These are phyloP conservation scores for Hermodice carunculata DNA, from an alignment of 2,888 invertebrate species.

Conservation along the genomic window DNA sequence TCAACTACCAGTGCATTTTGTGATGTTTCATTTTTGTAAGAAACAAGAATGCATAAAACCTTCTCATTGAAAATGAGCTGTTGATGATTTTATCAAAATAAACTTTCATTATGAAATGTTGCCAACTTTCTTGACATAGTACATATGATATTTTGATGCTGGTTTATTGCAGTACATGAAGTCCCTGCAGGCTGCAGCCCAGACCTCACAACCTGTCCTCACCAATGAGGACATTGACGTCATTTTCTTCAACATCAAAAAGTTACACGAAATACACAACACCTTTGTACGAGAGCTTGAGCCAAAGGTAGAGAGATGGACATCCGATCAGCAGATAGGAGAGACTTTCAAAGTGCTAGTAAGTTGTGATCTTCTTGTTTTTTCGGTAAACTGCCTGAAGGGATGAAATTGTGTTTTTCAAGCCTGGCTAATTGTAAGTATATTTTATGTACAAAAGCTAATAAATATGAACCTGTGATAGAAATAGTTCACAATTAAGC, in stretches of 20 bases:
- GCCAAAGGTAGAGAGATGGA: constrained; percentile 55
- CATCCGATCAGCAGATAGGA: constrained; percentile 78
- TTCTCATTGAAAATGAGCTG: too few species aligned
- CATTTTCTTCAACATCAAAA: constrained; percentile 94
- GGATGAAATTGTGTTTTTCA: too few species aligned
- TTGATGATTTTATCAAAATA: not conserved
- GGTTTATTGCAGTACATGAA: constrained; percentile 84
- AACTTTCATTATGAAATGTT: not conserved
- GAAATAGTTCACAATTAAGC: too few species aligned
- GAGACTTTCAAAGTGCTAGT: constrained; percentile 88
- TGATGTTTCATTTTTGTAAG: too few species aligned
- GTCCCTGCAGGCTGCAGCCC: constrained; percentile 87
- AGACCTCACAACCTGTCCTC: constrained; percentile 90
- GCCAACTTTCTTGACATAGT: not conserved
- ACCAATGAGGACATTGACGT: constrained; percentile 89
- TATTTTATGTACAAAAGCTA: too few species aligned
- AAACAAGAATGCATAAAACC: too few species aligned
- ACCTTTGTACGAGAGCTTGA: constrained; percentile 83
- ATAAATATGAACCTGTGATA: too few species aligned
- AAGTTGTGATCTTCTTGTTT: constrained; percentile 53
- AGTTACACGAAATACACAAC: constrained; percentile 85
- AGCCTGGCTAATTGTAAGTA: too few species aligned
- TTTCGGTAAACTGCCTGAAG: too few species aligned
- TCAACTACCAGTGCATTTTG: too few species aligned
- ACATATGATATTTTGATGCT: not conserved